Conservation (phyloP, 2,797 vertebrate species). For the Neosilurus mollespiculum region DNA sequence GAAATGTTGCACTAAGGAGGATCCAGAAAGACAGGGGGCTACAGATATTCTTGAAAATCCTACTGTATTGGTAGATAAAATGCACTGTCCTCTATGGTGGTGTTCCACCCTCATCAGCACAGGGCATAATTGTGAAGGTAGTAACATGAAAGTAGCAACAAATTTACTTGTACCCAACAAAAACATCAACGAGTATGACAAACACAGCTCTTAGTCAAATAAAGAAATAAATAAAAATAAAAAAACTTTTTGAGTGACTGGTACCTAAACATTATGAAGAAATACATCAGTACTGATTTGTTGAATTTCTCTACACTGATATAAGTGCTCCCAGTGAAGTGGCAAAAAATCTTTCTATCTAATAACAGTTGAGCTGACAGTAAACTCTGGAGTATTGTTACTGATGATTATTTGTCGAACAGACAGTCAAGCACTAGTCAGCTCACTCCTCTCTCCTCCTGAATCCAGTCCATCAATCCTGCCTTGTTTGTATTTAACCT, state of each 20-base stretch:
- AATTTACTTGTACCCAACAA: neutral
- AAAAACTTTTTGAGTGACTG: neutral
- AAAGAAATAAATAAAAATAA: neutral
- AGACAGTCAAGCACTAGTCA: constrained; percentile 18
- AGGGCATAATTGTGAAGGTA: neutral
- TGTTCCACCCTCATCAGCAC: neutral
- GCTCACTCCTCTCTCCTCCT: constrained; percentile 14
- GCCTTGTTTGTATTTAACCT: constrained; percentile 59
- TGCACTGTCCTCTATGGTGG: neutral
- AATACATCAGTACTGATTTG: neutral
- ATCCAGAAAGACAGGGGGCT: no score
- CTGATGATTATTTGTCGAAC: neutral
- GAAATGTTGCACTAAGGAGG: no score
- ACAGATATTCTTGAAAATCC: no score
- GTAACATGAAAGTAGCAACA: neutral
- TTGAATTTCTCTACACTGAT: neutral
- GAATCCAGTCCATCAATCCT: constrained; percentile 47
- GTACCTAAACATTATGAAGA: neutral
- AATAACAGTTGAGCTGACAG: constrained; percentile 44
- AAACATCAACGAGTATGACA: neutral
- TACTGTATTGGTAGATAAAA: neutral
- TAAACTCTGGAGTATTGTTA: neutral
- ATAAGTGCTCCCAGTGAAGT: neutral
- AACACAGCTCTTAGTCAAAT: neutral
- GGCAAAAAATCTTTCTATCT: neutral